These are phyloP conservation scores for Tinea pellionella DNA, from an alignment of 2,888 invertebrate genomes.

Conservation along the genomic window DNA sequence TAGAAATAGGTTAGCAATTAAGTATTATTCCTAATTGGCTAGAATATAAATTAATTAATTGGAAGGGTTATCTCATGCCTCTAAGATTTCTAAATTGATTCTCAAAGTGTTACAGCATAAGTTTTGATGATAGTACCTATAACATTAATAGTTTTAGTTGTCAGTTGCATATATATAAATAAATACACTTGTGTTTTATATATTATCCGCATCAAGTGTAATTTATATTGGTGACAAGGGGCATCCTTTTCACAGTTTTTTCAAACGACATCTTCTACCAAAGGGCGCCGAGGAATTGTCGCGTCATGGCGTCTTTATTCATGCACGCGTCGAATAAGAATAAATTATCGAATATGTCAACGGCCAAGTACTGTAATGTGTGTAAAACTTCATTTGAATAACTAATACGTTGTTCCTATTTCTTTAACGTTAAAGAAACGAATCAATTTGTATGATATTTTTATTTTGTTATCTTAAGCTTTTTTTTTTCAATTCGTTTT, in stretches of 20 bases:
- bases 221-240: conserved; percentile 8
- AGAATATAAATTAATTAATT: too few relatives aligned
- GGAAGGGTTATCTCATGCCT: too few relatives aligned
- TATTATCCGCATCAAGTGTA: not conserved
- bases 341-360: conserved; percentile 53
- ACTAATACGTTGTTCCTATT: conserved; percentile 2
- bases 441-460: not conserved
- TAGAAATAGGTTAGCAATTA: too few relatives aligned
- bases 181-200: not conserved
- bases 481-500: not conserved
- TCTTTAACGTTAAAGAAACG: not conserved
- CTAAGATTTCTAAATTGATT: too few relatives aligned
- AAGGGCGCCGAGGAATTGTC: conserved; percentile 8
- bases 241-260: conserved; percentile 5
- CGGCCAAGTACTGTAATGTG: conserved; percentile 28
- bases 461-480: not conserved
- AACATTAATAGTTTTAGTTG: not conserved
- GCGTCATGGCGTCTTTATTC: conserved; percentile 11
- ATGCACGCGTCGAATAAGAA: conserved; percentile 20
- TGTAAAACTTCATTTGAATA: conserved; percentile 30
- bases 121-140: too few relatives aligned
- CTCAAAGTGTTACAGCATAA: too few relatives aligned
- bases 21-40: too few relatives aligned
- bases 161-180: not conserved
- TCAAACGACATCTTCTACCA: not conserved